A percentile compares a stretch with the other conserved stretches of the same genome.
phyloP scores from a whole-genome alignment of 1,140 invertebrate species.

The Drosophila novamexicana region DNA sequence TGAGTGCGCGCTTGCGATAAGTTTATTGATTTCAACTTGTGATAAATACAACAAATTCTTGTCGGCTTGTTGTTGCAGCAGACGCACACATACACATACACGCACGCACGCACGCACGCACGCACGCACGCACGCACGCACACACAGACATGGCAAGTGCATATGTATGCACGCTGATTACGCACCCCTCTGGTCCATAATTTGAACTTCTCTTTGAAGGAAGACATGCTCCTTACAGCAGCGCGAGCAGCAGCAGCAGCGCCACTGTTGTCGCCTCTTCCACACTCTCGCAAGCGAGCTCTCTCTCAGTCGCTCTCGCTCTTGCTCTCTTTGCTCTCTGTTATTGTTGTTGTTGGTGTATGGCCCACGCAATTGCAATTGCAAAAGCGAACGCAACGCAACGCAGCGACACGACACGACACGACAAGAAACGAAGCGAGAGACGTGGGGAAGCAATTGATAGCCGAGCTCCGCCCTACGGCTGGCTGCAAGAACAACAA shows the following conservation, averaged over 20 bases:
- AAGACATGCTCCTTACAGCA: conserved; percentile 65
- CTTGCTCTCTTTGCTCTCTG: neutral
- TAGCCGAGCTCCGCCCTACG: conserved; percentile 38
- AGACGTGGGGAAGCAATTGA: conserved; percentile 26
- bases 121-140: neutral
- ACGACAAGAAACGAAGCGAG: conserved; percentile 18
- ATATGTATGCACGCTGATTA: conserved; percentile 34
- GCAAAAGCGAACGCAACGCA: conserved; percentile 8
- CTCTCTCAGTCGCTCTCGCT: conserved; percentile 4
- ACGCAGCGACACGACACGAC: conserved; percentile 18
- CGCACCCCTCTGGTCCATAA: conserved; percentile 82
- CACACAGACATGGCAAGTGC: neutral
- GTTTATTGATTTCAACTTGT: conserved; percentile 80
- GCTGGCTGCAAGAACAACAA: conserved; percentile 34
- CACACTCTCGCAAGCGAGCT: neutral
- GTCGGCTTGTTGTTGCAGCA: conserved; percentile 16
- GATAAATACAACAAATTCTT: conserved; percentile 64
- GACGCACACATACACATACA: neutral
- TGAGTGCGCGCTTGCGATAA: conserved; percentile 63
- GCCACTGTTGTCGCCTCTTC: conserved; percentile 28
- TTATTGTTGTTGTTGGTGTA: conserved; percentile 16
- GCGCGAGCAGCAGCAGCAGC: conserved; percentile 45
- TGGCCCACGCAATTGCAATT: conserved; percentile 31
- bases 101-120: conserved; percentile 11
- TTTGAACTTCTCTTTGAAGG: conserved; percentile 83